Percentiles rank a stretch among this genome's conserved stretches.
Evolutionary conservation across 53 echinoderm and acorn worm genomes (phyloP).

Genomic region (Mesocentrotus franciscanus): DNA sequence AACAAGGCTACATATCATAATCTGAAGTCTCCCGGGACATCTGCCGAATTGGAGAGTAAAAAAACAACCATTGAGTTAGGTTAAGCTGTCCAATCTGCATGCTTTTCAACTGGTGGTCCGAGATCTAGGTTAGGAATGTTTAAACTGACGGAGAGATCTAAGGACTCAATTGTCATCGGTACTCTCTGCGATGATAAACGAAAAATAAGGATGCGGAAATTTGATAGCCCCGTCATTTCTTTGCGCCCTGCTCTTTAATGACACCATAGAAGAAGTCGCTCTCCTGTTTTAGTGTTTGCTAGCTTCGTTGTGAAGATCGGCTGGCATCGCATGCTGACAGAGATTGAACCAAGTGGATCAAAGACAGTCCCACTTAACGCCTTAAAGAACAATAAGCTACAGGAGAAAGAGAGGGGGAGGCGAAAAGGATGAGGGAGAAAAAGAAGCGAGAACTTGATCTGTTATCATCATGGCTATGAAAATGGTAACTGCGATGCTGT

Average conservation of each 20-base stretch:
- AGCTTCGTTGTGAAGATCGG: conserved; percentile 27
- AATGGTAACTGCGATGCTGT: conserved; percentile 67
- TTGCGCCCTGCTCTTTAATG: conserved; percentile 21
- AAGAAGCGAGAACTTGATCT: conserved; percentile 39
- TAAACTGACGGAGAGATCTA: conserved; percentile 53
- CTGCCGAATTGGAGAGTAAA: neutral
- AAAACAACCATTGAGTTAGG: conserved; percentile 27
- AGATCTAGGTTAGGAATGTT: conserved; percentile 57
- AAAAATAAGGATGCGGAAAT: neutral
- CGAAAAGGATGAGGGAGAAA: neutral
- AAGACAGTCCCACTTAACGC: conserved; percentile 51
- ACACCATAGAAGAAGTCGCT: conserved; percentile 25
- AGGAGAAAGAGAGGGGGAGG: neutral
- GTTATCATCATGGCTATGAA: conserved; percentile 63
- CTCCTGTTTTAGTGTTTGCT: conserved; percentile 13
- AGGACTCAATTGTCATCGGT: conserved; percentile 30
- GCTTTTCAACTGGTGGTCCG: conserved; percentile 47
- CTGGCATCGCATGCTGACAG: conserved; percentile 61
- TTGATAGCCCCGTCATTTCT: conserved; percentile 22
- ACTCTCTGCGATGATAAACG: neutral
- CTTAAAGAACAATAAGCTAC: conserved; percentile 13
- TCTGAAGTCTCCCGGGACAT: neutral
- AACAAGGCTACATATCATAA: neutral
- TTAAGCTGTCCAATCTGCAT: conserved; percentile 32
- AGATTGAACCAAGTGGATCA: conserved; percentile 52